Evolutionary conservation across 2,113 vertebrate species (phyloP).

Genomic region (Pituophis catenifer): DNA sequence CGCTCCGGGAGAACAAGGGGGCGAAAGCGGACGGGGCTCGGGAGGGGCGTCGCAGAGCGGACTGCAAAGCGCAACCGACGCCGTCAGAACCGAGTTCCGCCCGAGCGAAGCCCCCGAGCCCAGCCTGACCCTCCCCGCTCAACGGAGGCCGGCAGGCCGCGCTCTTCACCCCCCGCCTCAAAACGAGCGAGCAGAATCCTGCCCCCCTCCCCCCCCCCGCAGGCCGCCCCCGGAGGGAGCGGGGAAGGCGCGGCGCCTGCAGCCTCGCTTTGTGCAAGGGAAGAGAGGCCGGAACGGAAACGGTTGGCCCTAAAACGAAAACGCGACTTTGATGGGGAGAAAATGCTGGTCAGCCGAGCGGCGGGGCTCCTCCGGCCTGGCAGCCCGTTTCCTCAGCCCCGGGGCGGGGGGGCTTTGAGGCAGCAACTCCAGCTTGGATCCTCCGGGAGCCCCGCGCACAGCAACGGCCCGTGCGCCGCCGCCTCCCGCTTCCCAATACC

Average conservation of each 20-base stretch:
- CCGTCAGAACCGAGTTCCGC: neutral
- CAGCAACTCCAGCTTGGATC: neutral
- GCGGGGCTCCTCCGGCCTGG: no score
- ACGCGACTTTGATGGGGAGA: neutral
- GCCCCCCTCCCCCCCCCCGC: no score
- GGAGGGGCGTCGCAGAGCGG: neutral
- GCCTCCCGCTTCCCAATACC: neutral
- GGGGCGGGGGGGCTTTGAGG: no score
- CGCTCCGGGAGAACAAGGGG: no score
- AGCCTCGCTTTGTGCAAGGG: accelerated
- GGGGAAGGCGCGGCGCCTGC: neutral
- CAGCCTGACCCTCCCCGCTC: neutral
- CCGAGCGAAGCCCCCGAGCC: neutral
- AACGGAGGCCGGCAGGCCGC: neutral
- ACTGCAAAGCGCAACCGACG: neutral
- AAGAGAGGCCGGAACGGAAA: neutral
- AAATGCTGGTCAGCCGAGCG: neutral
- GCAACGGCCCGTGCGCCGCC: neutral
- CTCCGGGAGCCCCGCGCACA: neutral
- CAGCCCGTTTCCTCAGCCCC: neutral
- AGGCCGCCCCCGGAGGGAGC: neutral
- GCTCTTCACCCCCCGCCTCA: no score
- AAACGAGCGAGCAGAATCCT: neutral
- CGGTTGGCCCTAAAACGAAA: no score
- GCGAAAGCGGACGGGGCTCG: no score